Percentiles rank a stretch among this genome's conserved stretches.
phyloP scores from a whole-genome alignment of 64 coral and sea anemone species.

The Porites lutea region DNA sequence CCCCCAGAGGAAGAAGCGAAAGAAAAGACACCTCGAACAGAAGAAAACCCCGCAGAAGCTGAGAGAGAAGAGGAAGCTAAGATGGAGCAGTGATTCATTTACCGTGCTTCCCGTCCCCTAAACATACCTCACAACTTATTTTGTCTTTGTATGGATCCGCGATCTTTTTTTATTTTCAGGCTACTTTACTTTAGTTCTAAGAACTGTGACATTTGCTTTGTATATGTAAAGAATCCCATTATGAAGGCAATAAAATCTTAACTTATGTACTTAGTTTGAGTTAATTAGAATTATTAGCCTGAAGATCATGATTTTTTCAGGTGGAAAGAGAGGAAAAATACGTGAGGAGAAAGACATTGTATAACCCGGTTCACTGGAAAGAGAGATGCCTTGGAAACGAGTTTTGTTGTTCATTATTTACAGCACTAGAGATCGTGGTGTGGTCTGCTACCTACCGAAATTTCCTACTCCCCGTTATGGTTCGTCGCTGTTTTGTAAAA shows the following conservation, averaged over 20 bases:
- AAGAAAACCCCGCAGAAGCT: slow-evolving; percentile 2
- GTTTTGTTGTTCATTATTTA: too few species aligned
- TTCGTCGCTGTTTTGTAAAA: too few species aligned
- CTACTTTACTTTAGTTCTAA: not conserved
- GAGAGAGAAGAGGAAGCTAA: slow-evolving; percentile 13
- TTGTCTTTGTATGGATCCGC: slow-evolving; percentile 24
- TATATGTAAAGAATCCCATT: slow-evolving; percentile 25
- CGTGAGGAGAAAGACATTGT: too few species aligned
- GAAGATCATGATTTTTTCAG: too few species aligned
- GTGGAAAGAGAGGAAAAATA: too few species aligned
- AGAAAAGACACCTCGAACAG: slow-evolving; percentile 19
- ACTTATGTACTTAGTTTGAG: not conserved
- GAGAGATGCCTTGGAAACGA: too few species aligned
- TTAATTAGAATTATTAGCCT: too few species aligned
- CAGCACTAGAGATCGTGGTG: too few species aligned
- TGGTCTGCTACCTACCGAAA: too few species aligned
- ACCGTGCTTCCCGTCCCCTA: not conserved
- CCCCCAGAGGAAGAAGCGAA: slow-evolving; percentile 27
- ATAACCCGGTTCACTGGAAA: too few species aligned
- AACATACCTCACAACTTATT: not conserved
- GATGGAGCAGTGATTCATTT: slow-evolving; percentile 50
- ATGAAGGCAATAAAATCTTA: slow-evolving; percentile 43
- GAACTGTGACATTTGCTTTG: not conserved
- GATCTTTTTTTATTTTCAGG: not conserved
- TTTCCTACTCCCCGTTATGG: too few species aligned